Base-by-base conservation (phyloP, 2,113 vertebrate genomes). In the Nibea albiflora region DNA sequence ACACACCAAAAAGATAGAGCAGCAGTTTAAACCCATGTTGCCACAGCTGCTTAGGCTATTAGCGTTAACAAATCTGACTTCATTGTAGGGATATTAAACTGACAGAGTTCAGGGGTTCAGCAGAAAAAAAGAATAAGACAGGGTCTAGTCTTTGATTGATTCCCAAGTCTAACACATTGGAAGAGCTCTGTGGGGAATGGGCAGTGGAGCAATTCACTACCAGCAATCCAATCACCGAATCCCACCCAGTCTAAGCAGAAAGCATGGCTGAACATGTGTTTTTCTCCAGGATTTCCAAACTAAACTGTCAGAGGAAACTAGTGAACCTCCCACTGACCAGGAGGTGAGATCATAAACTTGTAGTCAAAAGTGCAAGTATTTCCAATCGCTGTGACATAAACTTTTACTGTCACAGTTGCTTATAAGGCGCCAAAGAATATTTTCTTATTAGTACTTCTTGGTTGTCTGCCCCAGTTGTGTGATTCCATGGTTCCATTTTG, bases 261-360 rank as follows among this genome's bases (percentile, higher is more conserved):
- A 80, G 58, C 76, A 64, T 82, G 80, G 73, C 89, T 80, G 68
- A 31, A 53, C 42, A 84, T 26, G 24, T 68, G 76, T 73, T 68
- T 60, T 72, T 76, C 54, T 70, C 24, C 31, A 46, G 35, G 11
- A 74, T 73, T 78, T 77, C 74, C 24, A 73, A 70, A 66, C 47
- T 47, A 75, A 84, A 81, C 63, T 66, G 70, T 79, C 75, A 46
- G 39, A 80, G 49, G 14, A 79, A 77, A 67, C 22, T 22, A 26
- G 5, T 63, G 50, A 80, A 81, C 84, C 78, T 64, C 63, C 19
- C 53, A 60, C 60, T 73, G 81, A 79, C 67, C 83, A 61, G 12
- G 9, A 46, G 53, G 64, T 87, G 76, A 88, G 81, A n/a, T 88
- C 79, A 88, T 85, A 47, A 39, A 77, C 31, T 3, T 69, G 26